These are phyloP conservation scores for Mugil cephalus DNA, from an alignment of 2,113 vertebrate species.

Conservation along the genomic window DNA sequence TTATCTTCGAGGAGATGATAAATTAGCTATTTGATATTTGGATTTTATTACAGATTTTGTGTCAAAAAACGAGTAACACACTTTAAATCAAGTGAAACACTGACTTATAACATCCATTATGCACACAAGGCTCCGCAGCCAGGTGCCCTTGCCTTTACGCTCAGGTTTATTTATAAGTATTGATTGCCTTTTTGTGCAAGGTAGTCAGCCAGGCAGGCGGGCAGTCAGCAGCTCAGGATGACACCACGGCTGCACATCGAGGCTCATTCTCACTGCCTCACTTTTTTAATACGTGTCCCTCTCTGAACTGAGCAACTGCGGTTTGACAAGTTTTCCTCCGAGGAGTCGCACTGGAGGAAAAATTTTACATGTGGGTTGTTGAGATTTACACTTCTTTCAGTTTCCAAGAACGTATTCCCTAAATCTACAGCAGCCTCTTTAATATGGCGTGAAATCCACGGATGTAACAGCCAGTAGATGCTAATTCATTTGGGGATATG, in stretches of 20 bases:
- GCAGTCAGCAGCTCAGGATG: slow-evolving; percentile 64
- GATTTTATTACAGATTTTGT: neutral
- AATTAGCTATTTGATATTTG: neutral
- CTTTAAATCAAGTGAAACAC: neutral
- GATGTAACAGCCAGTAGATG: neutral
- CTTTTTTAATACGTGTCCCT: slow-evolving; percentile 38
- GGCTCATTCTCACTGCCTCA: slow-evolving; percentile 44
- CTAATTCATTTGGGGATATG: neutral
- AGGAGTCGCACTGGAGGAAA: slow-evolving; percentile 37
- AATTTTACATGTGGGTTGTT: slow-evolving; percentile 14
- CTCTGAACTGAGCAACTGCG: slow-evolving; percentile 35
- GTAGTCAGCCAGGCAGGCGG: slow-evolving; percentile 69
- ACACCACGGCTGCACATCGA: slow-evolving; percentile 58
- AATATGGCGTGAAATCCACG: neutral
- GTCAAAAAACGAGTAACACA: neutral
- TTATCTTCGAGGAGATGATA: neutral
- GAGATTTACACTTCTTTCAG: slow-evolving; percentile 15
- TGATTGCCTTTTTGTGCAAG: slow-evolving; percentile 79
- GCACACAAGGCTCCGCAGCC: slow-evolving; percentile 45
- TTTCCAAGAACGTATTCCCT: slow-evolving; percentile 18
- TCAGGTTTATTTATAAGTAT: slow-evolving; percentile 83
- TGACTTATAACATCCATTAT: slow-evolving; percentile 28
- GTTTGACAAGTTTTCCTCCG: slow-evolving; percentile 54
- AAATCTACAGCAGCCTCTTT: slow-evolving; percentile 19
- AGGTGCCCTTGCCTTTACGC: slow-evolving; percentile 79